phyloP scores from a whole-genome alignment of 2,113 vertebrate species.

The Pituophis catenifer region DNA sequence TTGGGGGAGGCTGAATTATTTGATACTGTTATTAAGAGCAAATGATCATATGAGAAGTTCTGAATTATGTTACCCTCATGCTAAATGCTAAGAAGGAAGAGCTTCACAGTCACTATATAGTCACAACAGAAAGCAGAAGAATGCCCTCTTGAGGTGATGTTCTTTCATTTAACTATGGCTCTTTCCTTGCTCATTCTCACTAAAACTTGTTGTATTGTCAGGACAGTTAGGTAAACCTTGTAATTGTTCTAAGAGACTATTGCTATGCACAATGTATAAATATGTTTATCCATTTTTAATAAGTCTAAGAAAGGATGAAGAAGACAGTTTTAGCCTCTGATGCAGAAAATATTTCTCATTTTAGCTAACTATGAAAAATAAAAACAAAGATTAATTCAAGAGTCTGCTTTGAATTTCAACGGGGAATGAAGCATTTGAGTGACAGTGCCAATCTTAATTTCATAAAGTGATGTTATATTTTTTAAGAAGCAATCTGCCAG shows the following conservation, averaged over 20 bases:
- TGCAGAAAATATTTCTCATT: background rate
- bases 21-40: background rate
- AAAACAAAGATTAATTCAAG: background rate
- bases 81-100: background rate
- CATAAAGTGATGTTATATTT: background rate
- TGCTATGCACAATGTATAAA: background rate
- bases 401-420: background rate
- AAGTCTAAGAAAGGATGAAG: background rate
- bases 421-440: background rate
- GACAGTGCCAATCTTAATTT: background rate
- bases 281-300: background rate
- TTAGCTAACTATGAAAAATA: background rate
- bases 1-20: background rate
- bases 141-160: background rate
- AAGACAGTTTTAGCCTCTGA: background rate
- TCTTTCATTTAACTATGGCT: background rate
- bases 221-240: background rate
- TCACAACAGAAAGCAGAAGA: background rate
- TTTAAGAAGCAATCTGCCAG: background rate
- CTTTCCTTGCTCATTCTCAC: background rate
- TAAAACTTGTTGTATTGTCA: background rate
- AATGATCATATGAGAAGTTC: background rate
- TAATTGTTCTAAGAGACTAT: background rate
- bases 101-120: background rate
- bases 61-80: background rate